Base-by-base conservation (phyloP, 2,888 invertebrate species). In the Drosophila testacea region DNA sequence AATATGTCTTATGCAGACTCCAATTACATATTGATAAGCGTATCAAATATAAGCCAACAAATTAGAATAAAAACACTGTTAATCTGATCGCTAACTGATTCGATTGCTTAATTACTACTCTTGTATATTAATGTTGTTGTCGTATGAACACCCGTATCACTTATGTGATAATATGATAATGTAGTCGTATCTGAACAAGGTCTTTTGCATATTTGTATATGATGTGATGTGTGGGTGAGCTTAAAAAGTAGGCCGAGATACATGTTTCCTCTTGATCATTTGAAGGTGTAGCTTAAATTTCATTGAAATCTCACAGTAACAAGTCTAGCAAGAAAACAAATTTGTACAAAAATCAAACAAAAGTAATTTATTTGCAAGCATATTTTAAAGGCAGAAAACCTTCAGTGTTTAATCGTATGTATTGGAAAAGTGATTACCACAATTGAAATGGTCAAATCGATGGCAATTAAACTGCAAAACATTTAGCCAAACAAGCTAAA, bases 241-340 rank as follows among this genome's bases (percentile, higher is more conserved):
- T 48, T 44, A 0, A 16, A 16, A 54, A 56, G 77, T 54, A 74
- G 73, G 77, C 77, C 32, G 50, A 50, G 50, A 50, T 36, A 11
- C 36, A 36, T 50, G 50, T 34, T 22, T 34, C 7, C 32, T 36
- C 9, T 42, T 41, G 7, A 22, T 10, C 13, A 48, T 28, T 65
- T 6, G 4, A 42, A 39, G 6, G 27, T 72, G n/a, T 52, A 11
- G 56, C 41, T 48, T 55, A 13, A 27, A 22, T 27, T 52, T 22
- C 32, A 32, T 52, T 32, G 6, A 57, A 13, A 44, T 34, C 36
- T 57, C 34, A 52, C 34, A 16, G 56, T 38, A 46, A n/a, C 22
- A 61, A 56, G 60, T 30, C 22, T 6, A 30, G 5, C 41, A 54
- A 52, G 30, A 54, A 39, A 11, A 41, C 22, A 48, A 10, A 48